Conservation (phyloP, 2,797 vertebrate genomes). For the Hippoglossus hippoglossus region DNA sequence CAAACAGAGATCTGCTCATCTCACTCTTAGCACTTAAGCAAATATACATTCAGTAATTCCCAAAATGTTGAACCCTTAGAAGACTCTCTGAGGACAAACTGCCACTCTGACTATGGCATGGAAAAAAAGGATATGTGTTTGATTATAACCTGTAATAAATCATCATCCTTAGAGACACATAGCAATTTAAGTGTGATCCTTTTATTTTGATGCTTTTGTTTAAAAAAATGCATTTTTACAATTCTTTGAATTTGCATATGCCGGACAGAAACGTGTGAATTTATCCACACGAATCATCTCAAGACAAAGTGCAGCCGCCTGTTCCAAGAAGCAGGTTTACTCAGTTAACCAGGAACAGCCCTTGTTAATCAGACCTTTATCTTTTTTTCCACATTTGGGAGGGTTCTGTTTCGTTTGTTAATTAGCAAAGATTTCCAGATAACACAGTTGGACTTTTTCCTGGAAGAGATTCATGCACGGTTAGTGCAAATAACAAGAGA, state of each 20-base stretch:
- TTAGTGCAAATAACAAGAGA: background rate
- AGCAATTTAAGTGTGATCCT: slow-evolving; percentile 12
- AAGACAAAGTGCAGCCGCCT: too few species aligned
- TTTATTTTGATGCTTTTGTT: slow-evolving; percentile 7
- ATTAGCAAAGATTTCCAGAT: background rate
- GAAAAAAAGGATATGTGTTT: background rate
- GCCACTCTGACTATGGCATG: background rate
- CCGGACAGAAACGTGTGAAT: background rate
- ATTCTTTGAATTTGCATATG: background rate
- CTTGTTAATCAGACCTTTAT: too few species aligned
- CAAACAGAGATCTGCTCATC: too few species aligned
- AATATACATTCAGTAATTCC: too few species aligned
- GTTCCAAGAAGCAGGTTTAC: too few species aligned
- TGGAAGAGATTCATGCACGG: background rate
- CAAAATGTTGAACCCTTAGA: background rate
- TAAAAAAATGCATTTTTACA: too few species aligned
- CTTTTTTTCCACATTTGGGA: background rate
- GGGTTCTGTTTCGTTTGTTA: background rate
- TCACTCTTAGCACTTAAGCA: too few species aligned
- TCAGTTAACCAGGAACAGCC: too few species aligned
- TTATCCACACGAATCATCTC: background rate
- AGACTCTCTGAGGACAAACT: too few species aligned
- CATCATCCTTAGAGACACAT: background rate
- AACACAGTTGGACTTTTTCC: background rate
- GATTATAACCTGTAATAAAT: background rate